A percentile compares a stretch with the other conserved stretches of the same genome.
These are phyloP conservation scores for Clarias platycephalus DNA, from an alignment of 2,797 vertebrate species.

Conservation along the genomic window DNA sequence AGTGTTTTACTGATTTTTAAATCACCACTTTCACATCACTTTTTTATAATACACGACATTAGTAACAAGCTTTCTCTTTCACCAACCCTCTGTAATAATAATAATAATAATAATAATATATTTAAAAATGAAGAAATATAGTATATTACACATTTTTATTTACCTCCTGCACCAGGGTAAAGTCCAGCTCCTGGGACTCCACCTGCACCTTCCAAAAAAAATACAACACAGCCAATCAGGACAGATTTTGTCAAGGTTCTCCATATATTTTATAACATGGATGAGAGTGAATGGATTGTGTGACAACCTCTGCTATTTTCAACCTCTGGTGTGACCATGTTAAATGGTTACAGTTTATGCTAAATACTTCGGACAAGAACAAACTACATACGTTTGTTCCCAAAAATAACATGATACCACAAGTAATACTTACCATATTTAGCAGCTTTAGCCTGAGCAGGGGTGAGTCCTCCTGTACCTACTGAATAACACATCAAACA, in stretches of 20 bases:
- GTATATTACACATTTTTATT: not conserved
- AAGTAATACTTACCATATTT: slow-evolving; percentile 67
- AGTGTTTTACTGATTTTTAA: not conserved
- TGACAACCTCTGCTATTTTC: not conserved
- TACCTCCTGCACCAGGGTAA: slow-evolving; percentile 44
- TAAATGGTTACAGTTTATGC: not conserved
- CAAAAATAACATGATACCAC: not conserved
- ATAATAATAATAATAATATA: too few species aligned
- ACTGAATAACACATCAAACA: slow-evolving; percentile 5
- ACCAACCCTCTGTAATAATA: too few species aligned
- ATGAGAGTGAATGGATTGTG: not conserved
- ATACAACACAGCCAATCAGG: not conserved
- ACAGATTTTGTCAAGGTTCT: not conserved
- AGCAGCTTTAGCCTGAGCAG: slow-evolving; percentile 66
- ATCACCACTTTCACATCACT: too few species aligned
- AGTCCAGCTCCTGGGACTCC: slow-evolving; percentile 35
- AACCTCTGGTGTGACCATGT: not conserved
- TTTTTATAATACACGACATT: too few species aligned
- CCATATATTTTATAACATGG: not conserved
- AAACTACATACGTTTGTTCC: too few species aligned
- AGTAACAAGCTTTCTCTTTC: not conserved
- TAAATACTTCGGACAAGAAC: not conserved
- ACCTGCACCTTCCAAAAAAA: slow-evolving; percentile 32
- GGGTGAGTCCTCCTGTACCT: slow-evolving; percentile 39
- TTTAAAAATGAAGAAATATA: not conserved